These are phyloP conservation scores for Mystacides longicornis DNA, from an alignment of 2,888 invertebrate genomes.

Conservation along the genomic window DNA sequence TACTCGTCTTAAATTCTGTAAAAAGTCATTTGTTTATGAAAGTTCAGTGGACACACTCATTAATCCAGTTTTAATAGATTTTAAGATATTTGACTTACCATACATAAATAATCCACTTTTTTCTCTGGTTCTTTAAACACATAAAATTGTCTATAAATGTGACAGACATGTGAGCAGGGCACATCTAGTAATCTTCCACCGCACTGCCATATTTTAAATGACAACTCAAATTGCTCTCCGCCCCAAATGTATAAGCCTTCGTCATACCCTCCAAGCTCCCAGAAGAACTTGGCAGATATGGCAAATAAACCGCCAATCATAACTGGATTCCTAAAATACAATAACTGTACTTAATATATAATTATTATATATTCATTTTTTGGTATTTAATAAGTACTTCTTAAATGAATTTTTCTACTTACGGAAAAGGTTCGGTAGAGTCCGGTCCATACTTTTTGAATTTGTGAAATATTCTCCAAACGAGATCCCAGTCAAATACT, in stretches of 20 bases:
- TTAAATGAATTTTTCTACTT: no score
- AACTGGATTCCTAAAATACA: constrained; percentile 69
- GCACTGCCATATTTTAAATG: constrained; percentile 96
- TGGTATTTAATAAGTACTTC: no score
- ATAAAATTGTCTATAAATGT: constrained; percentile 79
- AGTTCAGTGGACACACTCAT: no score
- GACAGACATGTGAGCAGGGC: constrained; percentile 90
- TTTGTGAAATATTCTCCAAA: constrained; percentile 85
- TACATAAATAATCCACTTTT: constrained; percentile 32
- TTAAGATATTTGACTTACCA: neutral
- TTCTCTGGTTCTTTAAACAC: constrained; percentile 82
- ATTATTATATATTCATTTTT: no score
- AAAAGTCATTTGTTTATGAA: constrained; percentile 55
- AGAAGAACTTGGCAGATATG: constrained; percentile 84
- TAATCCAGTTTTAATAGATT: no score
- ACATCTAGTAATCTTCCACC: constrained; percentile 87
- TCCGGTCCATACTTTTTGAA: constrained; percentile 52
- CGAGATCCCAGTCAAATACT: constrained; percentile 96
- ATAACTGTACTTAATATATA: no score
- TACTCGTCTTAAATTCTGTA: constrained; percentile 81
- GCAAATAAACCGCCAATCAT: constrained; percentile 98
- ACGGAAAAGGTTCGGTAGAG: constrained; percentile 75
- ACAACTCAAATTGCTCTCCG: constrained; percentile 94
- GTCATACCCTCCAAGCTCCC: constrained; percentile 93
- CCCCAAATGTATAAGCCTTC: constrained; percentile 94